These are phyloP conservation scores for Rhabditophanes sp. DNA, from an alignment of 2,888 invertebrate species.

Conservation along the genomic window DNA sequence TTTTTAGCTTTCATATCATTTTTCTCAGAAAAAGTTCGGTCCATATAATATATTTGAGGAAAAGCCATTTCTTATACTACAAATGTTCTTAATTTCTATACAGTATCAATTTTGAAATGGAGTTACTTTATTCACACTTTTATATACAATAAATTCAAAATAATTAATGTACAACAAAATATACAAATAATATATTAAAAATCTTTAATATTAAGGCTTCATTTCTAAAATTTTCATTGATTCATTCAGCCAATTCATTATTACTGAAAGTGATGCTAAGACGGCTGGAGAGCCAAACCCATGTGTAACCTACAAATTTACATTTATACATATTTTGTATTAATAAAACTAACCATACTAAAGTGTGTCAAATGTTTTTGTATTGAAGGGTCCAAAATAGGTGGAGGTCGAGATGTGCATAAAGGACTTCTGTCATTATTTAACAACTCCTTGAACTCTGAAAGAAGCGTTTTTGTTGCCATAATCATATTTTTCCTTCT, in stretches of 20 bases:
- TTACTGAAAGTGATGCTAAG: constrained; percentile 14
- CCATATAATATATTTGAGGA: no score
- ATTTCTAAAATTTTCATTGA: constrained; percentile 17
- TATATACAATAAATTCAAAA: no score
- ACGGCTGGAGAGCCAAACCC: constrained; percentile 23
- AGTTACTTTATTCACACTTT: no score
- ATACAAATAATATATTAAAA: no score
- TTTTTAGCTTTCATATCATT: no score
- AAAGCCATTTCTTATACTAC: no score
- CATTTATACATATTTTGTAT: neutral
- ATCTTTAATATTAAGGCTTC: constrained; percentile 8
- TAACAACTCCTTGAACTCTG: constrained; percentile 18
- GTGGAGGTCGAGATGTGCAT: constrained; percentile 11
- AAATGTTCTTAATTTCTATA: no score
- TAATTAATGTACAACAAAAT: no score
- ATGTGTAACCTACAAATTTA: constrained; percentile 16
- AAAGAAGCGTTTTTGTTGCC: constrained; percentile 11
- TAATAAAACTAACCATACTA: constrained; percentile 13
- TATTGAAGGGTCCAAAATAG: constrained; percentile 17
- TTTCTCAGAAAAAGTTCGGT: no score
- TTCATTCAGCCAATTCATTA: constrained; percentile 18
- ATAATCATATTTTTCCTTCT: constrained; percentile 11
- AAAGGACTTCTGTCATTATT: constrained; percentile 19
- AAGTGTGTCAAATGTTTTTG: constrained; percentile 20
- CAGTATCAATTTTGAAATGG: no score